Base-by-base conservation (phyloP, 2,797 vertebrate genomes). In the Lindbergichthys nudifrons region DNA sequence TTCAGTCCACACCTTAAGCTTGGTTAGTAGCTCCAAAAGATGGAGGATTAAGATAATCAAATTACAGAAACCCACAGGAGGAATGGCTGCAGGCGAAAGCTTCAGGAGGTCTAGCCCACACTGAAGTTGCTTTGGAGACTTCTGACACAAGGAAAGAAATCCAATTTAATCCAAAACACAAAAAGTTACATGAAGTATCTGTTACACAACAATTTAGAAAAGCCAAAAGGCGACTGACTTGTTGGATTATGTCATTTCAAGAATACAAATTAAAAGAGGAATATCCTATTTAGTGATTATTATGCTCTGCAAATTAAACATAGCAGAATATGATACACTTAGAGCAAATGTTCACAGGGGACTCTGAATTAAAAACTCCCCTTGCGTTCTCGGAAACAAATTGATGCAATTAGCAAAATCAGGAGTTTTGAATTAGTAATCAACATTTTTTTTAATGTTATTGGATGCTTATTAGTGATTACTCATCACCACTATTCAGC, bases 361-460 rank as follows among this genome's bases (percentile, higher is more conserved):
- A 79, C 14, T 56, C 41, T 64, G 75, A 87, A 84, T 85, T 75
- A 63, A 75, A 81, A 74, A 60, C 48, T 64, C 70, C 48, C 19
- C 63, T 80, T 51, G 48, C 58, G 43, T 81, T 58, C 52, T 70
- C 56, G 51, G 65, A 80, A 85, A 77, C 74, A 82, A 88, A 84
- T 86, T 45, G 85, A 82, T 70, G 68, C 75, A 85, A 87, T 88
- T 87, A 85, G 70, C 26, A 57, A 76, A 87, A 88, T 80, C 59
- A 76, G 21, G 61, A 82, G 66, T 65, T 77, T 84, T 75, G 64
- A 88, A 87, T 84, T 77, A 82, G 75, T 71, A 63, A 87, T 76
- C 65, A 62, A 64, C 69, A 75, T 64, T 67, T 30, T 71, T 65
- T 69, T 83, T 79, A 77, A 86, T 80, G 57, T 72, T 90, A 77